A percentile compares a stretch with the other conserved stretches of the same genome.
Conservation (phyloP, 2,888 invertebrate species). For the Rhorus exstirpatorius region DNA sequence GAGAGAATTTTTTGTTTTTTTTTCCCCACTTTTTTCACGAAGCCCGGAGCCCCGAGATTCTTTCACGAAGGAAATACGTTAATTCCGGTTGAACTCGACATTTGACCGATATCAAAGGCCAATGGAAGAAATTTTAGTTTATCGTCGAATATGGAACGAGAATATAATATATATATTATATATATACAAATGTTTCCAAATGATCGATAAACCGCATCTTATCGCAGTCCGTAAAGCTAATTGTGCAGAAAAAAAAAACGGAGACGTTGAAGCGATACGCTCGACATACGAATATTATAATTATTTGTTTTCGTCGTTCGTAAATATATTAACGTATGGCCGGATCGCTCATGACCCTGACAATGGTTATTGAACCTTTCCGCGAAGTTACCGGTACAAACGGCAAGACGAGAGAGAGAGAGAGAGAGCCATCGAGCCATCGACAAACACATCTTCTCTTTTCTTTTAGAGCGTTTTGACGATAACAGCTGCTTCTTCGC, state of each 20-base stretch:
- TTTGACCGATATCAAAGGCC: slow-evolving; percentile 30
- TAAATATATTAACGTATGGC: slow-evolving; percentile 7
- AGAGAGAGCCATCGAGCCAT: slow-evolving; percentile 1
- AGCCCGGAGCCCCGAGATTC: not conserved
- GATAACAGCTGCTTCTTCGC: slow-evolving; percentile 62
- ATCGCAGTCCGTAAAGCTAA: too few species aligned
- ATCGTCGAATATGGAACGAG: not conserved
- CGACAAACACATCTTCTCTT: slow-evolving; percentile 21
- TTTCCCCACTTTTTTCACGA: not conserved
- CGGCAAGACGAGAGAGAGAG: slow-evolving; percentile 54
- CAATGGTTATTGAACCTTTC: slow-evolving; percentile 79
- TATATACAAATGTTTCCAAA: too few species aligned
- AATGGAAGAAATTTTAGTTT: not conserved
- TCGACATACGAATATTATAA: slow-evolving; percentile 8
- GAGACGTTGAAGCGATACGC: too few species aligned
- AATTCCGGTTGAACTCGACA: slow-evolving; percentile 47
- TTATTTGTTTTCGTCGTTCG: slow-evolving; percentile 36
- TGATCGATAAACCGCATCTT: not conserved
- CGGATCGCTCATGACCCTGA: slow-evolving; percentile 74
- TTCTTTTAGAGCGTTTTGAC: too few species aligned
- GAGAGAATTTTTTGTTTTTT: not conserved
- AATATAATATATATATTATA: not conserved
- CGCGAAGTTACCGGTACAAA: slow-evolving; percentile 45
- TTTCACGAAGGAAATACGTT: slow-evolving; percentile 2
- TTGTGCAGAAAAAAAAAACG: slow-evolving; percentile 11